Evolutionary conservation across 2,888 invertebrate genomes (phyloP).

Genomic region (Aelia acuminata): DNA sequence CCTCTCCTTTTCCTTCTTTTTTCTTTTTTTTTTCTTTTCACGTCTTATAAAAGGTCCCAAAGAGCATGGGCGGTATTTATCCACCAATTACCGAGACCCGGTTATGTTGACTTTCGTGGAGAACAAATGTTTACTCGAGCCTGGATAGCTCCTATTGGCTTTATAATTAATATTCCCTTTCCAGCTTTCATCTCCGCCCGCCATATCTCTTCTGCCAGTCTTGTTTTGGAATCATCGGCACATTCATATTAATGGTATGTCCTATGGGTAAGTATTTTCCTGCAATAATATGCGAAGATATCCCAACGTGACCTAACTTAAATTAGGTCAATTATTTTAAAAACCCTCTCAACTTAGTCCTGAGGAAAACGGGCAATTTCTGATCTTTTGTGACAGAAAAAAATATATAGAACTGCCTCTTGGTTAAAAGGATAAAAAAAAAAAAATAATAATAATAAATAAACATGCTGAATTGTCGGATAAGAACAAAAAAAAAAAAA

Average conservation of each 20-base stretch:
- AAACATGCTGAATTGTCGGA: too few relatives aligned
- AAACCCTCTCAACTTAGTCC: too few relatives aligned
- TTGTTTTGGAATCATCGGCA: background rate
- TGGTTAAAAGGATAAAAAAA: too few relatives aligned
- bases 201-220: background rate
- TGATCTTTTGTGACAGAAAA: too few relatives aligned
- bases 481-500: too few relatives aligned
- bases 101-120: conserved; percentile 46
- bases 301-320: background rate
- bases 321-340: too few relatives aligned
- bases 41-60: conserved; percentile 45
- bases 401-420: too few relatives aligned
- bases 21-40: background rate
- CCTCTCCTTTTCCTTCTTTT: background rate
- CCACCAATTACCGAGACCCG: conserved; percentile 54
- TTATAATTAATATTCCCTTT: conserved; percentile 55
- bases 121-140: conserved; percentile 45
- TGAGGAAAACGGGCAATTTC: too few relatives aligned
- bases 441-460: too few relatives aligned
- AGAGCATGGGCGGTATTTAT: conserved; percentile 50
- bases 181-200: conserved; percentile 52
- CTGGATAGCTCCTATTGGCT: conserved; percentile 56
- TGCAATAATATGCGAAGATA: too few relatives aligned
- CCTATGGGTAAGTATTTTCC: background rate
- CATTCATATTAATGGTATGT: background rate